A percentile compares a stretch with the other conserved stretches of the same genome.
These are phyloP conservation scores for Hepsetus odoe DNA, from an alignment of 2,113 vertebrate genomes.

Conservation along the genomic window DNA sequence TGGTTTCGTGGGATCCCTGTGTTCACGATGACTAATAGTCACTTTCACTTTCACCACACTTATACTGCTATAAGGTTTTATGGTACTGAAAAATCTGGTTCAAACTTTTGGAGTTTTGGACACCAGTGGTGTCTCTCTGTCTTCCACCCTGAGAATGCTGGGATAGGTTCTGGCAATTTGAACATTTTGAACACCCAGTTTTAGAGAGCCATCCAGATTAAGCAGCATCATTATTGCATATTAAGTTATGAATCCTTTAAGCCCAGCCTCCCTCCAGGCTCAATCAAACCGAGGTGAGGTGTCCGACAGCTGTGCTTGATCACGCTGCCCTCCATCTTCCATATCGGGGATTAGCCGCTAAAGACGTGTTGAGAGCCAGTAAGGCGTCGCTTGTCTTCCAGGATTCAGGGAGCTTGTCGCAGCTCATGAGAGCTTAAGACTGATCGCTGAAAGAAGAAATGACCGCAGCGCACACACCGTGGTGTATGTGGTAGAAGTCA, in stretches of 20 bases:
- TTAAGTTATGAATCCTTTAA: not conserved
- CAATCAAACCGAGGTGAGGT: not conserved
- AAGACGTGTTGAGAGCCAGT: not conserved
- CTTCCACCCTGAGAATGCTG: too few relatives aligned
- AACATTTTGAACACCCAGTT: too few relatives aligned
- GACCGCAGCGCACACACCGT: not conserved
- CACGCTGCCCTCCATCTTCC: not conserved
- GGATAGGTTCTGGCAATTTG: too few relatives aligned
- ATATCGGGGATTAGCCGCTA: not conserved
- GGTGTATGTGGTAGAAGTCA: not conserved
- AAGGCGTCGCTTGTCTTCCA: not conserved
- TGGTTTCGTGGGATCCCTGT: too few relatives aligned
- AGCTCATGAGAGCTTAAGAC: slow-evolving; percentile 9
- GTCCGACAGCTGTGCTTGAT: not conserved
- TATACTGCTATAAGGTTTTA: too few relatives aligned
- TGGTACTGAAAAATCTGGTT: too few relatives aligned
- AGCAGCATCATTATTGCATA: not conserved
- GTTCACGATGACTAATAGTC: too few relatives aligned
- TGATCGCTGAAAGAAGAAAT: not conserved
- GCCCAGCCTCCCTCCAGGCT: not conserved
- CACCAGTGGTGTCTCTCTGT: too few relatives aligned
- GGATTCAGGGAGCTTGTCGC: not conserved
- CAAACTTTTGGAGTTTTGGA: too few relatives aligned
- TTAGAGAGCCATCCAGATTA: not conserved
- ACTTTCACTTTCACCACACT: too few relatives aligned